phyloP scores from a whole-genome alignment of 2,797 vertebrate genomes.

The Podarcis lilfordi region DNA sequence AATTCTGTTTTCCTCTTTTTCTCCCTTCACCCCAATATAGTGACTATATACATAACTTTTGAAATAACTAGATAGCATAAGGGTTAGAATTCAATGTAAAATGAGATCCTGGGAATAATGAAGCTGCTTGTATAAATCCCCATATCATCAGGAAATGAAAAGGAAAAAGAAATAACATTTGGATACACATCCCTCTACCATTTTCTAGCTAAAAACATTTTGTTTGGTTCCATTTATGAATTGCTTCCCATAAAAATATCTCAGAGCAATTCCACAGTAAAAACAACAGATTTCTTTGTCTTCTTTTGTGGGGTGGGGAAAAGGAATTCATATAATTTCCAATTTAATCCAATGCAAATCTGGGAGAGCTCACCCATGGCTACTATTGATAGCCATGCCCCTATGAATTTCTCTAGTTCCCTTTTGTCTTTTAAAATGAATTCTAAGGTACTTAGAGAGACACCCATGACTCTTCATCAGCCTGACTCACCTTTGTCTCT shows the following conservation, averaged over 20 bases:
- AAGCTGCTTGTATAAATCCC: rapidly evolving
- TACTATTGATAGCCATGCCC: background rate
- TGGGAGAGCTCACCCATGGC: background rate
- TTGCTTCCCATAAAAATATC: too few relatives aligned
- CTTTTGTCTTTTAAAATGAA: background rate
- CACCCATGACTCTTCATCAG: too few relatives aligned
- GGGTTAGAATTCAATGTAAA: background rate
- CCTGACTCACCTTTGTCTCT: too few relatives aligned
- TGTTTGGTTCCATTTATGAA: too few relatives aligned
- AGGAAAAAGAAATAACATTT: too few relatives aligned
- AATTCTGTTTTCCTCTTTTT: background rate
- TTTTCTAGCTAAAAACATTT: background rate
- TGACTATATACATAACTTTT: background rate
- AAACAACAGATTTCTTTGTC: background rate
- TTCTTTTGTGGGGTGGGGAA: background rate
- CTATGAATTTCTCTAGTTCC: background rate
- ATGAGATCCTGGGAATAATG: background rate
- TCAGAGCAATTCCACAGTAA: too few relatives aligned
- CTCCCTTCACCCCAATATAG: background rate
- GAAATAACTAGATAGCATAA: background rate
- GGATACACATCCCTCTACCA: background rate
- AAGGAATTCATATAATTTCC: background rate
- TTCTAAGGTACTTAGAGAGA: background rate
- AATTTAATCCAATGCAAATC: background rate
- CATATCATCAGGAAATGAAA: background rate